phyloP scores from a whole-genome alignment of 2,113 vertebrate genomes.

The Crotalus viridis region DNA sequence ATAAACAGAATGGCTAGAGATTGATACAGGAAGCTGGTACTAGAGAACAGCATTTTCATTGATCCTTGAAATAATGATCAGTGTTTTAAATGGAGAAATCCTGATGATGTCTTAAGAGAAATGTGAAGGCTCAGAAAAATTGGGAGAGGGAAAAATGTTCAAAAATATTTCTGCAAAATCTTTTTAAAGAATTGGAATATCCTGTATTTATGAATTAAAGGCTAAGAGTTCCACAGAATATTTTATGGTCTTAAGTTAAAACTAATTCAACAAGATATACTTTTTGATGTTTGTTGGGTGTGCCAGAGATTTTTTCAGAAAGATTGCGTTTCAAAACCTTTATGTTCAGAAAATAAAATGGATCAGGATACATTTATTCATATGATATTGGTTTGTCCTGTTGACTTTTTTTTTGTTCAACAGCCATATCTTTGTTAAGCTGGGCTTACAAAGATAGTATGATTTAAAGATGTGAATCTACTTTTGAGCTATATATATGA shows the following conservation, averaged over 20 bases:
- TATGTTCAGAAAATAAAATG: not conserved
- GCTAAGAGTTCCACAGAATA: not conserved
- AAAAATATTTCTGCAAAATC: not conserved
- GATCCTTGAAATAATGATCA: not conserved
- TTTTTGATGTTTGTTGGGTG: not conserved
- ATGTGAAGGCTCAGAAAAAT: not conserved
- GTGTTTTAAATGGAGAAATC: not conserved
- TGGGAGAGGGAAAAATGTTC: not conserved
- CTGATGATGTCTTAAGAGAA: not conserved
- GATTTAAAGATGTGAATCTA: not conserved
- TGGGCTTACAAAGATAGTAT: not conserved
- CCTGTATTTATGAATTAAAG: not conserved
- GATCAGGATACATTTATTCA: not conserved
- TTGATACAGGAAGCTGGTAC: not conserved
- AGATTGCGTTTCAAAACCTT: not conserved
- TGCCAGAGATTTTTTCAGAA: not conserved
- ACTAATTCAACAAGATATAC: not conserved
- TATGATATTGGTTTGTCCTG: not conserved
- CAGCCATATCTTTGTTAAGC: not conserved
- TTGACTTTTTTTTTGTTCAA: not conserved
- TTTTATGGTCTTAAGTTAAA: not conserved
- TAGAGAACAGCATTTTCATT: not conserved
- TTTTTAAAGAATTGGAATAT: not conserved
- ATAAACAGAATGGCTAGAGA: no score
- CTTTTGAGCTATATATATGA: not conserved